phyloP scores from a whole-genome alignment of 2,797 vertebrate species.

The Cephalopachus bancanus region DNA sequence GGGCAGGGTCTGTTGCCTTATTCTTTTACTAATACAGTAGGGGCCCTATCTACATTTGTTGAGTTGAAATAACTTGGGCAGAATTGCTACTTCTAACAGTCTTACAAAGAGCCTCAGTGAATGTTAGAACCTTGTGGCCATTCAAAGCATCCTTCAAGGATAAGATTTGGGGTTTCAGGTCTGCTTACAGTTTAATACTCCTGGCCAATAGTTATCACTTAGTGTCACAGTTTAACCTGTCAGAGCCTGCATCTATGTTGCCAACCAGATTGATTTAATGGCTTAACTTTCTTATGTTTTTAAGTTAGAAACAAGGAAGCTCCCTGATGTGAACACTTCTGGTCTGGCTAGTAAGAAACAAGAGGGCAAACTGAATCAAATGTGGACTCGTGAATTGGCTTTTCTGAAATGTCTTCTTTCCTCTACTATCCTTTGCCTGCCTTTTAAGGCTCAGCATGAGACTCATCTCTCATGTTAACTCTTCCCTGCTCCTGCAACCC shows the following conservation, averaged over 20 bases:
- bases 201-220: not conserved
- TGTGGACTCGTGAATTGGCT: not conserved
- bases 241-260: not conserved
- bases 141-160: not conserved
- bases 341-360: not conserved
- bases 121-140: not conserved
- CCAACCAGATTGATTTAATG: not conserved
- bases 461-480: not conserved
- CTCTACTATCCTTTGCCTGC: not conserved
- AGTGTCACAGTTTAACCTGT: not conserved
- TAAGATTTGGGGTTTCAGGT: not conserved
- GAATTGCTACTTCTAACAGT: not conserved
- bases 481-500: not conserved
- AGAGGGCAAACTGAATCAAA: not conserved
- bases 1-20: not conserved
- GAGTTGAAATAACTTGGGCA: not conserved
- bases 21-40: not conserved
- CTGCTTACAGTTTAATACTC: not conserved
- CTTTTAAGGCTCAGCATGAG: not conserved
- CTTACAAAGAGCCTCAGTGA: not conserved
- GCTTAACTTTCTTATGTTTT: not conserved
- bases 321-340: not conserved
- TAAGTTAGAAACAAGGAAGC: conserved; percentile 3
- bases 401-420: not conserved
- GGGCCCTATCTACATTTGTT: not conserved